These are phyloP conservation scores for Pachyuromys duprasi DNA, from an alignment of 2,797 vertebrate genomes.

Conservation along the genomic window DNA sequence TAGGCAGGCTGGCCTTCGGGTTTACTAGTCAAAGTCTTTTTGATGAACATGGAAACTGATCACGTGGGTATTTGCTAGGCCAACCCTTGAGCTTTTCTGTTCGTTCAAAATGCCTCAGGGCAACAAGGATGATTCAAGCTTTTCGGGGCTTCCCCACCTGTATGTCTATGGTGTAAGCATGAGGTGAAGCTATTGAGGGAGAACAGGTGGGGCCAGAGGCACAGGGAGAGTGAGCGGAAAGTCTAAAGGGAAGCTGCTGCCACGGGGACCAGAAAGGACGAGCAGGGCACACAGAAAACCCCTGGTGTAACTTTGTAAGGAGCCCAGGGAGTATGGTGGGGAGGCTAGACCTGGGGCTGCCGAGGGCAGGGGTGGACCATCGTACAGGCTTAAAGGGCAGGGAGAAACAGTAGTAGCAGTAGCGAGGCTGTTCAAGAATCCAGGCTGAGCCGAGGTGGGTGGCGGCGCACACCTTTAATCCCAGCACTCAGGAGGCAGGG, in stretches of 20 bases:
- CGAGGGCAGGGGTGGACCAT: not conserved
- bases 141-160: not conserved
- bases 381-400: not conserved
- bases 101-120: not conserved
- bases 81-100: not conserved
- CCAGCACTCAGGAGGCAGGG: too few species aligned
- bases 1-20: not conserved
- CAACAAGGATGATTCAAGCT: not conserved
- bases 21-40: not conserved
- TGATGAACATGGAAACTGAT: not conserved
- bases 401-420: not conserved
- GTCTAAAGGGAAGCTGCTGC: not conserved
- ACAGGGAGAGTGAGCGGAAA: not conserved
- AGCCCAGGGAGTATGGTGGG: not conserved
- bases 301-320: not conserved
- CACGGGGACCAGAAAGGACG: not conserved
- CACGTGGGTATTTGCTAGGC: not conserved
- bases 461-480: too few species aligned
- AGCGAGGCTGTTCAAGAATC: not conserved
- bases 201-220: not conserved
- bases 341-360: too few species aligned
- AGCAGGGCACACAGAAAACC: too few species aligned
- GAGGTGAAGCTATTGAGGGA: not conserved
- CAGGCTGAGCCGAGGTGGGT: not conserved
- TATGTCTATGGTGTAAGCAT: not conserved